phyloP scores from a whole-genome alignment of 1,140 invertebrate species.

The Agrypnia vestita region DNA sequence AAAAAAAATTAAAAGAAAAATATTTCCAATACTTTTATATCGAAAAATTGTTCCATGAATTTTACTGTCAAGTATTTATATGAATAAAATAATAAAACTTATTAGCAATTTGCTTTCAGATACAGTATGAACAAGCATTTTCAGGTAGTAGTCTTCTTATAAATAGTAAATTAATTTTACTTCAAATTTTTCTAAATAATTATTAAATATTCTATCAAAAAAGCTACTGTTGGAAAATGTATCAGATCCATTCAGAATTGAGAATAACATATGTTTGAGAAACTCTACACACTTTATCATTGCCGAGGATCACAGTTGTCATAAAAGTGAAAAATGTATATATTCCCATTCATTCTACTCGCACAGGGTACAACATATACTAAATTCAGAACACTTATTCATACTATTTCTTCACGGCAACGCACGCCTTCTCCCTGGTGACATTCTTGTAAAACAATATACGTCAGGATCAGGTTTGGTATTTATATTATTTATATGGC shows the following conservation, averaged over 20 bases:
- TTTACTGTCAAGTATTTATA: no score
- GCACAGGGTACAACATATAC: conserved; percentile 34
- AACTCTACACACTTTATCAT: conserved; percentile 18
- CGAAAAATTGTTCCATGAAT: no score
- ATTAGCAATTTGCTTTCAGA: no score
- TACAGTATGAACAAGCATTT: no score
- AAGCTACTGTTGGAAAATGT: no score
- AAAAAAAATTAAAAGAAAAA: no score
- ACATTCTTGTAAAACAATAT: conserved; percentile 37
- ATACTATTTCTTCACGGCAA: conserved; percentile 15
- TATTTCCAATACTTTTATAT: no score
- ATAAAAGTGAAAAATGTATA: conserved; percentile 44
- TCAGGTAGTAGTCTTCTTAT: no score
- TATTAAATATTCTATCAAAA: no score
- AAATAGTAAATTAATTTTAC: no score
- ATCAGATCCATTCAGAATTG: neutral
- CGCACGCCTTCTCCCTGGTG: conserved; percentile 13
- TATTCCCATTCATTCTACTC: conserved; percentile 13
- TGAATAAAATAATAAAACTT: no score
- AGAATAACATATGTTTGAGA: conserved; percentile 24
- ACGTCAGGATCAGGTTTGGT: conserved; percentile 38
- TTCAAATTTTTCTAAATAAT: no score
- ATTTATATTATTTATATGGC: conserved; percentile 10
- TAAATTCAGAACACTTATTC: conserved; percentile 52
- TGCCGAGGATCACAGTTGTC: conserved; percentile 38